These are phyloP conservation scores for Ceyx melanurus DNA, from an alignment of 2,113 vertebrate species.

Conservation along the genomic window DNA sequence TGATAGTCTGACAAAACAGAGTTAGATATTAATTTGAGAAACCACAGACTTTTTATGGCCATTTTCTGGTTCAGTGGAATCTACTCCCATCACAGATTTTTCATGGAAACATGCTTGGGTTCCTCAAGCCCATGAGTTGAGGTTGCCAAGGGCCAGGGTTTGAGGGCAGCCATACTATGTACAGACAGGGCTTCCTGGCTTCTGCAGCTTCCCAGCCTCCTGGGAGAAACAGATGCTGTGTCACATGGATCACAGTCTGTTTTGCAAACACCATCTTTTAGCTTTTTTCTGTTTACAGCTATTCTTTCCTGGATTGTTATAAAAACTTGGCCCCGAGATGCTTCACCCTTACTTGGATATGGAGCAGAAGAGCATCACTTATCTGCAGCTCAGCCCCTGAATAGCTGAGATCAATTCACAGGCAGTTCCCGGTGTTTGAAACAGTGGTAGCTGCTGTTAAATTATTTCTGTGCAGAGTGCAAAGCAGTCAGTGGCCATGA, in stretches of 20 bases:
- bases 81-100: background rate
- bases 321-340: background rate
- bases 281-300: background rate
- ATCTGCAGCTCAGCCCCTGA: constrained; percentile 16
- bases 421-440: background rate
- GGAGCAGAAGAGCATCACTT: background rate
- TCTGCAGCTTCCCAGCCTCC: background rate
- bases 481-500: background rate
- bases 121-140: background rate
- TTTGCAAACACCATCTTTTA: background rate
- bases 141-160: background rate
- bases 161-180: background rate
- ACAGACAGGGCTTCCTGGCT: background rate
- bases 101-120: background rate
- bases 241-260: background rate
- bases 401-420: background rate
- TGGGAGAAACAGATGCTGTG: background rate
- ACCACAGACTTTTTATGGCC: background rate
- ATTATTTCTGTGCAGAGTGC: background rate
- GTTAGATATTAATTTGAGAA: background rate
- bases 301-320: background rate
- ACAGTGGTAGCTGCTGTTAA: background rate
- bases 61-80: background rate
- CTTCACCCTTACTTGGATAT: constrained; percentile 39
- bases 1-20: background rate